A percentile compares a stretch with the other conserved stretches of the same genome.
These are phyloP conservation scores for Circaetus gallicus DNA, from an alignment of 2,113 vertebrate species.

Conservation along the genomic window DNA sequence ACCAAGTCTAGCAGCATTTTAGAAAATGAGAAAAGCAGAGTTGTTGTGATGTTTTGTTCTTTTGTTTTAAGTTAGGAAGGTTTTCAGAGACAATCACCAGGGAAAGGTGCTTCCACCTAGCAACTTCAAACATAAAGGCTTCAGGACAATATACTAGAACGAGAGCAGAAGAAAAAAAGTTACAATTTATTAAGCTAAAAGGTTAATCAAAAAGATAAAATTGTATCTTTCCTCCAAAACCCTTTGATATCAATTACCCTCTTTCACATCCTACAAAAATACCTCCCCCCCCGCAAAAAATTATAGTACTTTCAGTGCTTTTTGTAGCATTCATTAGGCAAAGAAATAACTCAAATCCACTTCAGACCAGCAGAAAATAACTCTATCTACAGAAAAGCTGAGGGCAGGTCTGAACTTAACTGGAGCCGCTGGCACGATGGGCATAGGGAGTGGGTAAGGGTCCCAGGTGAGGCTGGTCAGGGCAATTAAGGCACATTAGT, in stretches of 20 bases:
- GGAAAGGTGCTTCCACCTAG: background rate
- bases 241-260: background rate
- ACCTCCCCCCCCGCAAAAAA: accelerated
- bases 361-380: background rate
- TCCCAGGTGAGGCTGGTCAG: background rate
- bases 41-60: background rate
- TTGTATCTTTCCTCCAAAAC: background rate
- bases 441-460: background rate
- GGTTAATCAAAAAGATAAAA: background rate
- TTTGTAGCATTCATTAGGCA: background rate
- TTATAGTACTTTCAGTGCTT: background rate
- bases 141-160: background rate
- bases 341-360: background rate
- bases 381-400: accelerated
- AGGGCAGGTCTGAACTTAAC: background rate
- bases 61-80: background rate
- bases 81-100: background rate
- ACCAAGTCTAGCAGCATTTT: background rate
- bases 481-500: background rate
- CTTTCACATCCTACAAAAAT: background rate
- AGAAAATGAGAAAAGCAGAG: background rate
- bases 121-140: background rate
- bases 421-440: background rate
- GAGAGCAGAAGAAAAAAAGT: background rate
- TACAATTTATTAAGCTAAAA: background rate